phyloP scores from a whole-genome alignment of 2,888 invertebrate genomes.

The Ptychoptera contaminata region DNA sequence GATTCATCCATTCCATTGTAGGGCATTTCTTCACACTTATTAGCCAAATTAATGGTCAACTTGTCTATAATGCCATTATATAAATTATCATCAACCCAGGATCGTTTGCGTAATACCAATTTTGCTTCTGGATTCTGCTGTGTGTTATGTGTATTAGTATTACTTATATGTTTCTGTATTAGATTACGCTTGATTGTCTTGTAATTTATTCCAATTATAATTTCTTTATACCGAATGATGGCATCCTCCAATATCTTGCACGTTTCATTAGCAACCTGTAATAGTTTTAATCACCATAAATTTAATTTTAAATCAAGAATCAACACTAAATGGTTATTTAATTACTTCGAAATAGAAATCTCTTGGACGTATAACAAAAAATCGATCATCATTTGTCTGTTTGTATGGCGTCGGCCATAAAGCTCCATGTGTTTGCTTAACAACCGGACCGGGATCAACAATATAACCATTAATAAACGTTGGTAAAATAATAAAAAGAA shows the following conservation, averaged over 20 bases:
- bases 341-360: constrained; percentile 37
- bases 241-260: constrained; percentile 43
- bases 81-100: constrained; percentile 1
- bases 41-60: constrained; percentile 38
- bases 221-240: constrained; percentile 35
- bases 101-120: background rate
- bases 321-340: constrained; percentile 6
- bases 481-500: no score
- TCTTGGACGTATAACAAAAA: constrained; percentile 33
- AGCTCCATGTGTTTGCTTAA: constrained; percentile 28
- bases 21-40: constrained; percentile 49
- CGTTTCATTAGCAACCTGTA: constrained; percentile 28
- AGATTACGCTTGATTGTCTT: background rate
- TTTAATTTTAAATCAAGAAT: background rate
- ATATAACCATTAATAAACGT: constrained; percentile 9
- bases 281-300: background rate
- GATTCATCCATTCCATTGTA: constrained; percentile 57
- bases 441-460: constrained; percentile 25
- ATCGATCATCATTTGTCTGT: constrained; percentile 31
- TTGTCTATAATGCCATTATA: constrained; percentile 14
- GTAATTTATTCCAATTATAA: constrained; percentile 17
- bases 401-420: constrained; percentile 53
- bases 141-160: no score
- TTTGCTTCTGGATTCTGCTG: background rate
- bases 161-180: background rate